Percentiles rank a stretch among this genome's conserved stretches.
Conservation (phyloP, 2,797 vertebrate genomes). For the Choloepus didactylus region DNA sequence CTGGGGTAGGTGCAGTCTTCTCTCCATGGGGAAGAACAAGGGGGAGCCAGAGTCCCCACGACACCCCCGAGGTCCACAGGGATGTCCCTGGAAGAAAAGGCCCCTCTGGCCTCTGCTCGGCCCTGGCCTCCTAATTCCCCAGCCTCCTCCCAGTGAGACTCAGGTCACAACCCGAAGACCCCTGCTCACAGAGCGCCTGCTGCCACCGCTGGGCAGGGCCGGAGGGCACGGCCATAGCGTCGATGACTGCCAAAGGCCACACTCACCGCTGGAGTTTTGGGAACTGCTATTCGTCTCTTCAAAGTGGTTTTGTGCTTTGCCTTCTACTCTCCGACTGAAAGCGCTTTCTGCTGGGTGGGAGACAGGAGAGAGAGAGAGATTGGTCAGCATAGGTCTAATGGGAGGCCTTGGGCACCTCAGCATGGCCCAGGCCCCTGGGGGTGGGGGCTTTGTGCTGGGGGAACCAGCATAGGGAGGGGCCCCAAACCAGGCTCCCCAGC, state of each 20-base stretch:
- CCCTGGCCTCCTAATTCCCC: background rate
- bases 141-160: background rate
- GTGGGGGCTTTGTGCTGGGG: background rate
- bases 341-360: constrained; percentile 91
- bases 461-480: background rate
- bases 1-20: background rate
- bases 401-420: background rate
- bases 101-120: background rate
- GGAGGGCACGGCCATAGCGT: fast-evolving
- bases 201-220: fast-evolving
- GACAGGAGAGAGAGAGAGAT: constrained; percentile 22
- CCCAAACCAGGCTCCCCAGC: background rate
- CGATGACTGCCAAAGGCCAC: background rate
- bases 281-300: constrained; percentile 97
- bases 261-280: constrained; percentile 98
- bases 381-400: constrained; percentile 52
- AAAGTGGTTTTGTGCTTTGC: constrained; percentile 94
- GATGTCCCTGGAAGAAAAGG: background rate
- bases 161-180: background rate
- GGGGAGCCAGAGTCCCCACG: fast-evolving
- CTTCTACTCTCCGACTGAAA: constrained; percentile 95
- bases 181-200: background rate
- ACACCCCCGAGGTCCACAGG: background rate
- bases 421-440: background rate
- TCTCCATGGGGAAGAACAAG: background rate